Percentiles rank a stretch among this genome's conserved stretches.
Conservation (phyloP, 2,797 vertebrate species). For the Melanogrammus aeglefinus region DNA sequence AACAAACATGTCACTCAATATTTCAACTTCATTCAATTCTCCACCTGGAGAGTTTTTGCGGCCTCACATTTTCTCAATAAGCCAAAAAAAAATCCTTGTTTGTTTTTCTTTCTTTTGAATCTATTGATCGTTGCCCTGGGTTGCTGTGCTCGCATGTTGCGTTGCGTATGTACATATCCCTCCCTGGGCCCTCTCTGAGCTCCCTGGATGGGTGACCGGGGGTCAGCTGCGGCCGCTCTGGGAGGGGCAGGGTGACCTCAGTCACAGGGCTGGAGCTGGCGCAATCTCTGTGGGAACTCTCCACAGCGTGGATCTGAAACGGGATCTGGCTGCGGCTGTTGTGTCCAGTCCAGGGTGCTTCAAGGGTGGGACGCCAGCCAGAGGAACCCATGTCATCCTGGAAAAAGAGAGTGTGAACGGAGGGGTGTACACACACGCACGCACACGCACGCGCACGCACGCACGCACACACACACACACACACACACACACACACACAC, state of each 20-base stretch:
- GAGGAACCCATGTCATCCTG: conserved; percentile 72
- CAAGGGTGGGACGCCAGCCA: conserved; percentile 57
- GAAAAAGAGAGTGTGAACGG: conserved; percentile 28
- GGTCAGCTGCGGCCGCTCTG: conserved; percentile 40
- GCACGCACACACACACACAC: conserved; percentile 21
- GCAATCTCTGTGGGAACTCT: conserved; percentile 26
- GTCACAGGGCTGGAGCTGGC: conserved; percentile 24
- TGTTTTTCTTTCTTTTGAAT: conserved; percentile 20
- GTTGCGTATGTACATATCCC: conserved; percentile 41
- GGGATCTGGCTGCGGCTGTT: conserved; percentile 61
- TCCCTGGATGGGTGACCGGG: conserved; percentile 35
- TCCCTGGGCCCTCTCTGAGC: conserved; percentile 22
- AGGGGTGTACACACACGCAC: conserved; percentile 20
- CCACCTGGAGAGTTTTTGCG: conserved; percentile 36
- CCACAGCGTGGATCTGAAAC: conserved; percentile 52
- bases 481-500: conserved; percentile 25
- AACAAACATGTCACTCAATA: conserved; percentile 20
- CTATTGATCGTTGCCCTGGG: conserved; percentile 18
- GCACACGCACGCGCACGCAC: conserved; percentile 27
- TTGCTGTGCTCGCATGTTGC: conserved; percentile 29
- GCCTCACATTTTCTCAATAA: conserved; percentile 46
- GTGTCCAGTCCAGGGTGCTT: conserved; percentile 60
- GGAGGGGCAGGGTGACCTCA: conserved; percentile 21
- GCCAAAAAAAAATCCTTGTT: neutral
- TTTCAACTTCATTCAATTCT: conserved; percentile 63